A percentile compares a stretch with the other conserved stretches of the same genome.
Conservation (phyloP, 2,113 vertebrate species). For the Leptobrachium leishanense region DNA sequence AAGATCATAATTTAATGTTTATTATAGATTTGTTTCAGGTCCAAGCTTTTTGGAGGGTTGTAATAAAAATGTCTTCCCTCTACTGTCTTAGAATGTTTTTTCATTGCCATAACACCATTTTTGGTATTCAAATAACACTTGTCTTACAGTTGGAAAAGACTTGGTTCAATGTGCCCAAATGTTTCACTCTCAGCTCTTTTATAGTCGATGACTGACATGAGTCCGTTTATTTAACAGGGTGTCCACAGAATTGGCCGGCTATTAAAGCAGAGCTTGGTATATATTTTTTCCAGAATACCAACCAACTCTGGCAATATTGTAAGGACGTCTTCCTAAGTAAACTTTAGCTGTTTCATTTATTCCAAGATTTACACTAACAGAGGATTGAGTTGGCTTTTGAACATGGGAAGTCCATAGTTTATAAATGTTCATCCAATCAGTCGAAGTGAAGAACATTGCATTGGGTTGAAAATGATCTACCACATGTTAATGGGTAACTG, state of each 20-base stretch:
- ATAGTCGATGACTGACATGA: conserved; percentile 6
- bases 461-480: too few species aligned
- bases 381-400: not conserved
- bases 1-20: too few species aligned
- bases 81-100: not conserved
- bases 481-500: too few species aligned
- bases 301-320: not conserved
- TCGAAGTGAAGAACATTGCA: too few species aligned
- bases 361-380: not conserved
- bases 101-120: not conserved
- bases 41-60: too few species aligned
- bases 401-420: too few species aligned
- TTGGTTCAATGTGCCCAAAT: not conserved
- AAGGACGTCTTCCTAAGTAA: conserved; percentile 8
- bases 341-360: conserved; percentile 17
- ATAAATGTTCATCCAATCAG: too few species aligned
- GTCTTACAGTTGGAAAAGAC: conserved; percentile 4
- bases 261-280: conserved; percentile 3
- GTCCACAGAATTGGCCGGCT: conserved; percentile 6
- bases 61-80: not conserved
- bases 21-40: too few species aligned
- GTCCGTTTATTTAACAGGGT: conserved; percentile 15
- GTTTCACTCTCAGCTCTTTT: not conserved
- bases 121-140: not conserved
- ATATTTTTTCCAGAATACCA: conserved; percentile 17